Conservation (phyloP, 1,140 invertebrate genomes). For the Potamilus streckersoni region DNA sequence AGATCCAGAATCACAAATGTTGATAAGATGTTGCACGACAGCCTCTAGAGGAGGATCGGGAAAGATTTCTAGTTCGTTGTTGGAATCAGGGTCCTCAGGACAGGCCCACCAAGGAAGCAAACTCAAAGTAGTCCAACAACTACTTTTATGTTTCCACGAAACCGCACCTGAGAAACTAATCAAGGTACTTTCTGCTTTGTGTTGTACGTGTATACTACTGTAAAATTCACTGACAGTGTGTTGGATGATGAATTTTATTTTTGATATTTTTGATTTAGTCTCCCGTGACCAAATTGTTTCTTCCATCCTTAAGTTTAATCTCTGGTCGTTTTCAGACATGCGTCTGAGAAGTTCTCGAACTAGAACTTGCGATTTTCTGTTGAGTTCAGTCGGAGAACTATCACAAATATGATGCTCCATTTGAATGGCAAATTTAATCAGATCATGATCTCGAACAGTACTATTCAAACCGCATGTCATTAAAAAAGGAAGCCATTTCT, state of each 20-base stretch:
- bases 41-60: too few species aligned
- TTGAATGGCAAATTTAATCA: conserved; percentile 15
- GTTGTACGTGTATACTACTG: neutral
- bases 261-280: conserved; percentile 1
- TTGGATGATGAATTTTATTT: conserved; percentile 3
- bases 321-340: too few species aligned
- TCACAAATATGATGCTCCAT: neutral
- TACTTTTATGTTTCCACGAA: neutral
- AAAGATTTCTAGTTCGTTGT: too few species aligned
- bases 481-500: too few species aligned
- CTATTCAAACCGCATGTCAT: conserved; percentile 5
- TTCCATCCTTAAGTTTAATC: neutral
- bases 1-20: too few species aligned
- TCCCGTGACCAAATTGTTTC: neutral
- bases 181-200: neutral
- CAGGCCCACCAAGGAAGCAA: neutral
- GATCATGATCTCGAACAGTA: neutral
- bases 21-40: too few species aligned
- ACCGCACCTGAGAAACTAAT: conserved; percentile 8
- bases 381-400: neutral
- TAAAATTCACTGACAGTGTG: neutral
- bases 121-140: conserved; percentile 7
- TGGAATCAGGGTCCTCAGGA: too few species aligned
- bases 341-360: neutral
- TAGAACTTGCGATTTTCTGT: neutral